phyloP scores from a whole-genome alignment of 2,113 vertebrate species.

The Calcarius ornatus region DNA sequence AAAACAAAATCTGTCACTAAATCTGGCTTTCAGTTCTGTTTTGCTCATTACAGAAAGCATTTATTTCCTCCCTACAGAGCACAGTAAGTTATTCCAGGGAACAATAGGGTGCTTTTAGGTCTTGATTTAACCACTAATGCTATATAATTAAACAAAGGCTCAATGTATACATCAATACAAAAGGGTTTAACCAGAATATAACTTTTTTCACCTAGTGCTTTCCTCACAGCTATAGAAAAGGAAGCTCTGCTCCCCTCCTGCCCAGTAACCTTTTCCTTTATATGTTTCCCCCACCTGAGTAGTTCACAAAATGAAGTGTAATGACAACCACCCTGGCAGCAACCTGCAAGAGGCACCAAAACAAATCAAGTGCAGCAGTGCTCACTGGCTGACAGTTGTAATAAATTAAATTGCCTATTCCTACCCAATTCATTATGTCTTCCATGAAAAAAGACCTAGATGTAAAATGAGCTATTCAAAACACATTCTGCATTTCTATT shows the following conservation, averaged over 20 bases:
- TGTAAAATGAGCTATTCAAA: slow-evolving; percentile 52
- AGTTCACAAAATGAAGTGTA: slow-evolving; percentile 27
- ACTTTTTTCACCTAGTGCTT: neutral
- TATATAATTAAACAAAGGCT: neutral
- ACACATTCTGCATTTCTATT: slow-evolving; percentile 35
- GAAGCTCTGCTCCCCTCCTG: neutral
- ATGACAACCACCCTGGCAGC: neutral
- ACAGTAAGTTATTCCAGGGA: neutral
- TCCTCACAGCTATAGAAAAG: neutral
- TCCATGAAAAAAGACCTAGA: slow-evolving; percentile 18
- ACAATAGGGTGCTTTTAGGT: neutral
- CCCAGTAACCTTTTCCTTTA: neutral
- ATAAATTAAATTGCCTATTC: slow-evolving; percentile 35
- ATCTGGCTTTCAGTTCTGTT: neutral
- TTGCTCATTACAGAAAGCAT: neutral
- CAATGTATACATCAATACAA: neutral
- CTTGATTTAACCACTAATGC: neutral
- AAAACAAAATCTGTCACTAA: neutral
- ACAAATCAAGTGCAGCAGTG: neutral
- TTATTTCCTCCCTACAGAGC: neutral
- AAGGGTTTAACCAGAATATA: neutral
- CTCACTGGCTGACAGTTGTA: slow-evolving; percentile 29
- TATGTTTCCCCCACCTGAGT: neutral
- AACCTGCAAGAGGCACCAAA: neutral
- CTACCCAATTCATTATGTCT: slow-evolving; percentile 32